Conservation (phyloP, 2,113 vertebrate species). For the Guaruba guarouba region DNA sequence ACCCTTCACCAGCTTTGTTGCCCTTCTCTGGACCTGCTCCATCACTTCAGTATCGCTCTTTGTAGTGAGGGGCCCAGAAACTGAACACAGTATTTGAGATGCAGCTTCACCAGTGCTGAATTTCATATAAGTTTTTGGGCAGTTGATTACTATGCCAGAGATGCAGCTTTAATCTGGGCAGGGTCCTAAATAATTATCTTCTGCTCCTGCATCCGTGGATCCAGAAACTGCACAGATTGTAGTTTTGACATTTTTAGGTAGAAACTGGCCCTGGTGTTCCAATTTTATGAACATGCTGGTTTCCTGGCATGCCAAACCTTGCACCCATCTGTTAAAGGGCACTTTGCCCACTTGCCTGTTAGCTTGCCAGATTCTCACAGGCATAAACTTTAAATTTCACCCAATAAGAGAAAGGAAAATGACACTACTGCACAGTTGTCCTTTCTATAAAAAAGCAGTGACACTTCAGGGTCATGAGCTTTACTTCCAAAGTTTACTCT, state of each 20-base stretch:
- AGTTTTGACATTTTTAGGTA: slow-evolving; percentile 62
- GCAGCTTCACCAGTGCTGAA: background rate
- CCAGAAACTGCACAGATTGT: slow-evolving; percentile 58
- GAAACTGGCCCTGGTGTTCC: slow-evolving; percentile 45
- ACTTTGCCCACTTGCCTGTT: slow-evolving; percentile 44
- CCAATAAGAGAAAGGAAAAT: slow-evolving; percentile 7
- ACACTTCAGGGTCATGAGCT: background rate
- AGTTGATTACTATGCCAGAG: background rate
- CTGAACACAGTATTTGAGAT: background rate
- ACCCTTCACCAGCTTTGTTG: background rate
- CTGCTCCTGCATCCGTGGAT: background rate
- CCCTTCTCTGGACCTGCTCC: background rate
- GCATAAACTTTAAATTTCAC: slow-evolving; percentile 28
- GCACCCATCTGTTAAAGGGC: slow-evolving; percentile 67
- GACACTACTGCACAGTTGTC: background rate
- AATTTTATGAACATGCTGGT: slow-evolving; percentile 46
- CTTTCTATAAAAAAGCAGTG: background rate
- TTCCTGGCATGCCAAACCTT: slow-evolving; percentile 42
- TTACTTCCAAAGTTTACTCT: background rate
- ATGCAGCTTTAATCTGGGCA: background rate
- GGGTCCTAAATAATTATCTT: slow-evolving; percentile 35
- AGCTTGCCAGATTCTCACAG: slow-evolving; percentile 50
- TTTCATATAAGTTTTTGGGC: background rate
- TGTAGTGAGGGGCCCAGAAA: background rate
- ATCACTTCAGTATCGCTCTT: background rate